phyloP scores from a whole-genome alignment of 2,113 vertebrate species.

The Oriolus oriolus region DNA sequence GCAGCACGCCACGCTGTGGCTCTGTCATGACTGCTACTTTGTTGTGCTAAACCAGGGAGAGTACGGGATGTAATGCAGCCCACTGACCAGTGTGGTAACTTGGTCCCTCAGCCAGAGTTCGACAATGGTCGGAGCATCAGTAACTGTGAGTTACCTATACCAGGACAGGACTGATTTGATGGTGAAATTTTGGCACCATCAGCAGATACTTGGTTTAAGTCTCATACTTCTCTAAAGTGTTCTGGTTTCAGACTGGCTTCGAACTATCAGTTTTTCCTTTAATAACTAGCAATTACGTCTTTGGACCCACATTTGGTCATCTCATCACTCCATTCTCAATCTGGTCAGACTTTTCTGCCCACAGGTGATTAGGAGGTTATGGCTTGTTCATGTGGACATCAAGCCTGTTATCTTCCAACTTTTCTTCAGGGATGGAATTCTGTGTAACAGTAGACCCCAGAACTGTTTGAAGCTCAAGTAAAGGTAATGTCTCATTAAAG shows the following conservation, averaged over 20 bases:
- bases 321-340: background rate
- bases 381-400: background rate
- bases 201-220: no score
- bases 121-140: rapidly evolving
- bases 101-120: background rate
- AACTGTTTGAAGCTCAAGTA: background rate
- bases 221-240: no score
- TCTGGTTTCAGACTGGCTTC: no score
- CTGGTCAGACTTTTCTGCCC: background rate
- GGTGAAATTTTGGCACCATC: background rate
- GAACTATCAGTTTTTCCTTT: background rate
- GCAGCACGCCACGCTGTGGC: rapidly evolving
- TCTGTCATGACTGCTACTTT: rapidly evolving
- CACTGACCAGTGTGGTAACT: background rate
- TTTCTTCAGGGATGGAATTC: background rate
- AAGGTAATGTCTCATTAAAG: background rate
- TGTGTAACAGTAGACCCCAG: background rate
- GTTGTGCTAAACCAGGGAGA: background rate
- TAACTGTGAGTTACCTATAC: background rate
- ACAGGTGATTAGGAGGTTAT: background rate
- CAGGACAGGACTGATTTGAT: background rate
- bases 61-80: background rate
- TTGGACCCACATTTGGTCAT: background rate
- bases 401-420: background rate
- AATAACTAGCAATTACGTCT: background rate